These are phyloP conservation scores for Entomobrya multifasciata DNA, from an alignment of 2,888 invertebrate species.

Conservation along the genomic window DNA sequence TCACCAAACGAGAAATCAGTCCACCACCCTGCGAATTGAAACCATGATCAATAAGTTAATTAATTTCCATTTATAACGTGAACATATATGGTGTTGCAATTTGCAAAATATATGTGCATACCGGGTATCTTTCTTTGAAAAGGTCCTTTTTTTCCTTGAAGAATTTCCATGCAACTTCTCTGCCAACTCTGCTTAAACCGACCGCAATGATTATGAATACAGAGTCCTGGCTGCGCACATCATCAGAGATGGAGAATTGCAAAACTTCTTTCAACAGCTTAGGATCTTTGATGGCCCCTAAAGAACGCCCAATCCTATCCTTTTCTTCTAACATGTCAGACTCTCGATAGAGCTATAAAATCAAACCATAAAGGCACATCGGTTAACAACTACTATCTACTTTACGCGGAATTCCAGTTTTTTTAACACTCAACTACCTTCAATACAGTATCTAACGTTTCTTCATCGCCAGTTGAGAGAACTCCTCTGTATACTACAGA, in stretches of 20 bases:
- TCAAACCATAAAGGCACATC: not conserved
- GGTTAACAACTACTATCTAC: too few species aligned
- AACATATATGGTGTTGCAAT: too few species aligned
- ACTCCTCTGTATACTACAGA: constrained; percentile 93
- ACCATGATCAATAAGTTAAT: too few species aligned
- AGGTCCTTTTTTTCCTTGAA: constrained; percentile 91
- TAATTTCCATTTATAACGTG: too few species aligned
- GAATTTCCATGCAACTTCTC: constrained; percentile 94
- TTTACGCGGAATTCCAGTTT: not conserved
- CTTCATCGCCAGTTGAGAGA: constrained; percentile 87
- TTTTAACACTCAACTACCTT: constrained; percentile 81
- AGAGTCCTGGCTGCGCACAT: constrained; percentile 95
- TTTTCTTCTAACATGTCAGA: constrained; percentile 96
- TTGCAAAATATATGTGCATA: constrained; percentile 80
- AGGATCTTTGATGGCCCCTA: constrained; percentile 90
- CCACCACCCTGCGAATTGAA: constrained; percentile 91
- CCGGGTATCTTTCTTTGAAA: constrained; percentile 89
- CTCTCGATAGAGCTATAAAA: constrained; percentile 86
- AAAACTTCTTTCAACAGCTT: constrained; percentile 88
- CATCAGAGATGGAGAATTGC: constrained; percentile 91
- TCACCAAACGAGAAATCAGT: constrained; percentile 90
- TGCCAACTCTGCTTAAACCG: constrained; percentile 89
- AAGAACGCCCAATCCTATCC: constrained; percentile 91
- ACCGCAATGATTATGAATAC: constrained; percentile 94
- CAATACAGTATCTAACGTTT: constrained; percentile 89